These are phyloP conservation scores for Argyrosomus japonicus DNA, from an alignment of 2,113 vertebrate species.

Conservation along the genomic window DNA sequence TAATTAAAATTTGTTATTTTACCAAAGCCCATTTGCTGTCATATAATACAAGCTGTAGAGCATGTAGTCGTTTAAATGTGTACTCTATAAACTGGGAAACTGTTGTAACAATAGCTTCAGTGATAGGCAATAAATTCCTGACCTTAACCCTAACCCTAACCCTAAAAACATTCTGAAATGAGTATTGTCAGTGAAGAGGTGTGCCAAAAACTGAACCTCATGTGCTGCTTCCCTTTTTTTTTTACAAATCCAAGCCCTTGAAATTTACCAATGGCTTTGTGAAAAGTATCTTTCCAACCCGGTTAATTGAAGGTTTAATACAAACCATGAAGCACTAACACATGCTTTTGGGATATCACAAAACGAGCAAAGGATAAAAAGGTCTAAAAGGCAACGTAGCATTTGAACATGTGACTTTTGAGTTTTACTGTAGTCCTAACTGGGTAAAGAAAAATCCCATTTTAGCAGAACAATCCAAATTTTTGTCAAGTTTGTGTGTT, in stretches of 20 bases:
- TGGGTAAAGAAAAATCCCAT: slow-evolving; percentile 8
- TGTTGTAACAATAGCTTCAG: slow-evolving; percentile 22
- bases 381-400: slow-evolving; percentile 19
- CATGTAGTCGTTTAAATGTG: slow-evolving; percentile 18
- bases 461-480: slow-evolving; percentile 39
- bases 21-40: not conserved
- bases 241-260: slow-evolving; percentile 32
- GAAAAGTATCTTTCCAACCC: slow-evolving; percentile 45
- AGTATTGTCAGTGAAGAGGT: slow-evolving; percentile 44
- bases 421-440: not conserved
- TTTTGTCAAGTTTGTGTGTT: slow-evolving; percentile 45
- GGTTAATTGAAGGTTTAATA: slow-evolving; percentile 55
- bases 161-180: slow-evolving; percentile 15
- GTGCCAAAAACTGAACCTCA: slow-evolving; percentile 27
- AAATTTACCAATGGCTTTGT: slow-evolving; percentile 20
- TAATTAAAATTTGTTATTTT: slow-evolving; percentile 19
- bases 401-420: slow-evolving; percentile 22
- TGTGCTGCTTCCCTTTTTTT: slow-evolving; percentile 24
- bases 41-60: slow-evolving; percentile 15
- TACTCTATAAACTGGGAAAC: not conserved
- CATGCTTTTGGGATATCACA: slow-evolving; percentile 32
- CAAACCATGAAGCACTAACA: slow-evolving; percentile 46
- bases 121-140: slow-evolving; percentile 20
- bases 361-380: slow-evolving; percentile 36
- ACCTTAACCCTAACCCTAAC: slow-evolving; percentile 36